Evolutionary conservation across 2,113 vertebrate species (phyloP).

Genomic region (Meleagris gallopavo): DNA sequence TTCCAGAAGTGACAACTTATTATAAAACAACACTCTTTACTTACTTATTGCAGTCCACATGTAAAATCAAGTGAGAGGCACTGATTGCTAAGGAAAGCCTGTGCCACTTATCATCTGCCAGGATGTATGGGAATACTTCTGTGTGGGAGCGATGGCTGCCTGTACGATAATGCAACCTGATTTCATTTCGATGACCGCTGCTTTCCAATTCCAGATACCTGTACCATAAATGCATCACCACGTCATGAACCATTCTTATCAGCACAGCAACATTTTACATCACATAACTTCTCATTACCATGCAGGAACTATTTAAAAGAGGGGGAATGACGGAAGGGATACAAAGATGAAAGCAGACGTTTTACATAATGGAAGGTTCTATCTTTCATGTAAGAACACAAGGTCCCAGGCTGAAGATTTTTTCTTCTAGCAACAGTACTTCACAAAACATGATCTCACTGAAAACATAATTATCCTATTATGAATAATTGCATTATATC

Average conservation of each 20-base stretch:
- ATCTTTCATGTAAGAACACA: background rate
- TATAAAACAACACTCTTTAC: constrained; percentile 15
- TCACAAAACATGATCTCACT: background rate
- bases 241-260: background rate
- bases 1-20: background rate
- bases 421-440: background rate
- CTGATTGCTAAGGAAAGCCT: constrained; percentile 93
- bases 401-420: background rate
- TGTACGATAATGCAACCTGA: constrained; percentile 93
- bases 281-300: background rate
- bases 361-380: background rate
- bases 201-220: constrained; percentile 97
- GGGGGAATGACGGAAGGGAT: background rate
- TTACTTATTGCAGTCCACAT: constrained; percentile 97
- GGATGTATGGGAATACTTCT: constrained; percentile 94
- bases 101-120: constrained; percentile 97
- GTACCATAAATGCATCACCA: constrained; percentile 35
- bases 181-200: constrained; percentile 95
- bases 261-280: constrained; percentile 12
- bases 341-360: background rate
- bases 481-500: background rate
- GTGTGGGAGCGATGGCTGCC: constrained; percentile 89
- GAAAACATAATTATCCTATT: background rate
- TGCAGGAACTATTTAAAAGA: background rate
- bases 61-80: constrained; percentile 92